Evolutionary conservation across 1,140 invertebrate genomes (phyloP).

Genomic region (Drosophila pandora): DNA sequence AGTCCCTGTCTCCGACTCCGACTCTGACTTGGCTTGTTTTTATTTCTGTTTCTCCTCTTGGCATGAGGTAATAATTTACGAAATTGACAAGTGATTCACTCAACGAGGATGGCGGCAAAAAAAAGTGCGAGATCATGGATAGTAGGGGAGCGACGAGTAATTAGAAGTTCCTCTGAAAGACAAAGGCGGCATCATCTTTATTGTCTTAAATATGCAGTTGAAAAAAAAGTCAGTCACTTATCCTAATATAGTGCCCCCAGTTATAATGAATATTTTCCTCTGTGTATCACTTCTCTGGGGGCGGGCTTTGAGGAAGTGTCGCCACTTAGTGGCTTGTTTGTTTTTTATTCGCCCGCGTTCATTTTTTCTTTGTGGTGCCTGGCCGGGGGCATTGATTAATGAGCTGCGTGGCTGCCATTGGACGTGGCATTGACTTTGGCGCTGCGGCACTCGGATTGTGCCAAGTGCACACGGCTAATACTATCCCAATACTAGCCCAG

Average conservation of each 20-base stretch:
- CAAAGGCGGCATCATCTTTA: conserved; percentile 62
- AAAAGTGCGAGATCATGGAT: background rate
- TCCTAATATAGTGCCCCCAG: background rate
- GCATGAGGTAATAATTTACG: conserved; percentile 76
- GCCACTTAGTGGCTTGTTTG: conserved; percentile 63
- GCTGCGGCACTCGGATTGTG: background rate
- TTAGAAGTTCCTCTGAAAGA: conserved; percentile 71
- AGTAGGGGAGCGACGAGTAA: conserved; percentile 76
- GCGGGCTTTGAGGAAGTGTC: conserved; percentile 63
- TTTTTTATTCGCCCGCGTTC: conserved; percentile 32
- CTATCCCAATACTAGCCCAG: too few species aligned
- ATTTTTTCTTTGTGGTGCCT: conserved; percentile 48
- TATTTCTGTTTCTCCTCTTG: conserved; percentile 4
- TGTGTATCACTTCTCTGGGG: conserved; percentile 22
- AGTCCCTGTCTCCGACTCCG: background rate
- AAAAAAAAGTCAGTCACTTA: background rate
- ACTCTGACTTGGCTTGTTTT: conserved; percentile 1
- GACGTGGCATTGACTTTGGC: conserved; percentile 42
- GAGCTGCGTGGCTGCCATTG: conserved; percentile 53
- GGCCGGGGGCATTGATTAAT: conserved; percentile 65
- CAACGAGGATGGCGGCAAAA: conserved; percentile 8
- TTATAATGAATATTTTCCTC: background rate
- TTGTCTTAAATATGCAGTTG: conserved; percentile 31
- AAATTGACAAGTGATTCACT: conserved; percentile 79
- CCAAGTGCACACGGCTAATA: background rate